Conservation (phyloP, 2,888 invertebrate species). For the Apotomis turbidana region DNA sequence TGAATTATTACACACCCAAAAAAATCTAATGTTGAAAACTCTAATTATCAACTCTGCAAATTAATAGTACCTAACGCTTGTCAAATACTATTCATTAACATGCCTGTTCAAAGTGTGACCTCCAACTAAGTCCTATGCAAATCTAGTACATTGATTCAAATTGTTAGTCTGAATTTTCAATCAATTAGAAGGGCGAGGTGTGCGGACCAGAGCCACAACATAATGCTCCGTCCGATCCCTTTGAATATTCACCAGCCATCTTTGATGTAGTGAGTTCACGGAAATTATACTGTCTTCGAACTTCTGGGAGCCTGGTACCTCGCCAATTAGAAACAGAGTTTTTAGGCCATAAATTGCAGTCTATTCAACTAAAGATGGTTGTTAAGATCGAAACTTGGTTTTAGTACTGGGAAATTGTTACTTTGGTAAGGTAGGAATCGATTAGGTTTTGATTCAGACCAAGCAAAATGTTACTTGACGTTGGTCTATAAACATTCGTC, state of each 20-base stretch:
- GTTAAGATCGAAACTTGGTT: not conserved
- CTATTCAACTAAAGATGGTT: not conserved
- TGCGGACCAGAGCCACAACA: constrained; percentile 60
- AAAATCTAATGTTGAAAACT: too few species aligned
- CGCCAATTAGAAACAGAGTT: constrained; percentile 15
- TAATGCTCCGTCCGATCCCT: constrained; percentile 66
- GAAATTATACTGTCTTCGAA: constrained; percentile 43
- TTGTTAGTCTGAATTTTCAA: constrained; percentile 75
- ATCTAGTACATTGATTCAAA: constrained; percentile 57
- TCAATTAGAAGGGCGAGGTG: constrained; percentile 70
- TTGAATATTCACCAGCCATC: constrained; percentile 75
- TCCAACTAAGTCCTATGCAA: constrained; percentile 52
- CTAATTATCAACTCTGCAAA: too few species aligned
- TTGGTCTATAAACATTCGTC: too few species aligned
- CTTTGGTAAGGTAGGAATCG: too few species aligned
- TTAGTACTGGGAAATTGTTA: too few species aligned
- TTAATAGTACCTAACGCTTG: not conserved
- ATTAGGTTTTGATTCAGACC: too few species aligned
- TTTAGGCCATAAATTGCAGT: constrained; percentile 9
- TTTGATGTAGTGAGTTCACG: constrained; percentile 65
- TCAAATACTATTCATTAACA: constrained; percentile 21
- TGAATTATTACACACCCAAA: too few species aligned
- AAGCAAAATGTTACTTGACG: too few species aligned
- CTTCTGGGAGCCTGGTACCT: constrained; percentile 37
- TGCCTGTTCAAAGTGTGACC: constrained; percentile 10